Conservation (phyloP, 1,140 invertebrate genomes). For the Tetramorium alpestre region DNA sequence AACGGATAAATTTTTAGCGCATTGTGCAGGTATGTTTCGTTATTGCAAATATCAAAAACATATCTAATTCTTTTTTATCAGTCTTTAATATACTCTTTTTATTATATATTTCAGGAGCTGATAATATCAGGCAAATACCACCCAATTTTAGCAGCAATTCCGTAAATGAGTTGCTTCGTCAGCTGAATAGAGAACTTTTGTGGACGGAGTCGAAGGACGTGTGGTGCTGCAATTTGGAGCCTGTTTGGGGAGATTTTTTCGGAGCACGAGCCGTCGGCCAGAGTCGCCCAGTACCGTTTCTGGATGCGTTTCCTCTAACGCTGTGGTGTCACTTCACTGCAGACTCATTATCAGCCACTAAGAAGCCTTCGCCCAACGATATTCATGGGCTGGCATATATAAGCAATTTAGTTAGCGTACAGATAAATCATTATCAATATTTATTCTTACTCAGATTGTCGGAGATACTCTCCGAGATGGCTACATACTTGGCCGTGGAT, state of each 20-base stretch:
- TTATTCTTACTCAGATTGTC: constrained; percentile 94
- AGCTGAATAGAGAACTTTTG: constrained; percentile 89
- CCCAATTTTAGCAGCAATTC: constrained; percentile 82
- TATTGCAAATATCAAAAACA: constrained; percentile 30
- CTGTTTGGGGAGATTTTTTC: constrained; percentile 96
- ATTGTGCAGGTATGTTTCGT: constrained; percentile 88
- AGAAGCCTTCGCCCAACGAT: constrained; percentile 83
- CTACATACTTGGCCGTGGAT: constrained; percentile 92
- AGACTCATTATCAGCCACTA: constrained; percentile 63
- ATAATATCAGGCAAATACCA: constrained; percentile 84
- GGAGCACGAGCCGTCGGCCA: constrained; percentile 91
- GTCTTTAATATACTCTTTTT: constrained; percentile 67
- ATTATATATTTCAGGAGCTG: constrained; percentile 83
- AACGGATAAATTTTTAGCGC: constrained; percentile 91
- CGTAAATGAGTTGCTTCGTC: constrained; percentile 83
- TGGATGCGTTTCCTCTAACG: constrained; percentile 96
- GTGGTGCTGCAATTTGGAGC: constrained; percentile 95
- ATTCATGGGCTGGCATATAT: constrained; percentile 91
- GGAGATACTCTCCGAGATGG: constrained; percentile 93
- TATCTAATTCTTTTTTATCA: constrained; percentile 46
- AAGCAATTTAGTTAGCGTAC: constrained; percentile 92
- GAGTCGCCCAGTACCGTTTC: constrained; percentile 92
- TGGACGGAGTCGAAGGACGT: constrained; percentile 94
- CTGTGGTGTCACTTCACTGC: constrained; percentile 89
- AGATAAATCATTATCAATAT: constrained; percentile 97